Conservation (phyloP, 2,888 invertebrate species). For the Lepidocyrtinus sp. region DNA sequence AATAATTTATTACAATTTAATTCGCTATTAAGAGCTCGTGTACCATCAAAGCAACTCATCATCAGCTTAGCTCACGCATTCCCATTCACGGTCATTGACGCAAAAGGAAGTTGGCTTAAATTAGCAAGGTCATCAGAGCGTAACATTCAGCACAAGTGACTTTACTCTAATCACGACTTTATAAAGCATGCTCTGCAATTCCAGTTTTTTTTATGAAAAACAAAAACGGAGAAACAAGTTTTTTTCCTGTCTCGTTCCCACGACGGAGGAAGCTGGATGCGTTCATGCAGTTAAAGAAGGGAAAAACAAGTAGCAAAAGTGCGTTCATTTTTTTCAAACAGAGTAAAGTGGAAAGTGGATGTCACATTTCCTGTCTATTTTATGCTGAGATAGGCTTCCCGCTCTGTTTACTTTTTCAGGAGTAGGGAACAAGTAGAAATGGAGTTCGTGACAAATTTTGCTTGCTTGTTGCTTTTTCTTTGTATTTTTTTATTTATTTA, state of each 20-base stretch:
- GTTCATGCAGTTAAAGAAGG: no score
- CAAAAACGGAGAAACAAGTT: not conserved
- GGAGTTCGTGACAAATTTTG: no score
- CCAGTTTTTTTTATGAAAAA: not conserved
- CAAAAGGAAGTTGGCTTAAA: constrained; percentile 39
- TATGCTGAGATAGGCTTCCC: no score
- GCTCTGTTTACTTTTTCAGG: no score
- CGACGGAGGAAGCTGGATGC: no score
- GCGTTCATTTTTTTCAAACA: not conserved
- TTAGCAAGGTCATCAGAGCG: constrained; percentile 60
- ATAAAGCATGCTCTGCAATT: constrained; percentile 7
- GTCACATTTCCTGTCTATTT: no score
- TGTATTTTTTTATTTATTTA: no score
- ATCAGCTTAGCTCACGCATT: not conserved
- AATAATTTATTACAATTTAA: constrained; percentile 20
- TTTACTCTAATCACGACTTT: no score
- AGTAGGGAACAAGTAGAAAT: no score
- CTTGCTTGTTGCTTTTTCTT: no score
- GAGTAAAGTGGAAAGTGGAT: no score
- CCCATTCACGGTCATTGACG: constrained; percentile 28
- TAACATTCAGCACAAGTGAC: constrained; percentile 27
- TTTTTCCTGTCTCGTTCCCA: constrained; percentile 15
- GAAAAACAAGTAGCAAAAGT: not conserved
- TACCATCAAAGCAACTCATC: not conserved
- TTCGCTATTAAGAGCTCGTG: not conserved